A percentile compares a stretch with the other conserved stretches of the same genome.
These are phyloP conservation scores for Microctenopoma steveboyesi DNA, from an alignment of 2,797 vertebrate genomes.

Conservation along the genomic window DNA sequence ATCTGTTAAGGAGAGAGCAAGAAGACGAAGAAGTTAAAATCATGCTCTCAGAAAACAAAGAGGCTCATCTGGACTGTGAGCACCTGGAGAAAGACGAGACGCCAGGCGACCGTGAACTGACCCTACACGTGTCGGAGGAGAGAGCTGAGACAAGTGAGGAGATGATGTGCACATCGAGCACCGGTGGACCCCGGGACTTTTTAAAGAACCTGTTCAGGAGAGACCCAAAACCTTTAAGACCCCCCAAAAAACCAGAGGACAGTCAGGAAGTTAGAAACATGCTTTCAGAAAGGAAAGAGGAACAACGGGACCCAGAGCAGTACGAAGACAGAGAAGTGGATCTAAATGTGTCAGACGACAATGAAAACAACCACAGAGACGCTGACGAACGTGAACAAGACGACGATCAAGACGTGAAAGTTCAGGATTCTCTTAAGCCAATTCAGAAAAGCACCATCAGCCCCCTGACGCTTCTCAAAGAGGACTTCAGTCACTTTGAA, in stretches of 20 bases:
- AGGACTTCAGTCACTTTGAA: constrained; percentile 22
- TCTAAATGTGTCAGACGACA: no score
- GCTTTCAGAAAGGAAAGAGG: not conserved
- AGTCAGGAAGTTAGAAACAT: not conserved
- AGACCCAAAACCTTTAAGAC: not conserved
- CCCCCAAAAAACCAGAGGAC: not conserved
- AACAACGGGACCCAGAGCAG: not conserved
- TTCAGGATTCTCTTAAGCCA: not conserved
- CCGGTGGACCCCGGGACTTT: constrained; percentile 19
- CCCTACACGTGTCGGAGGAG: not conserved
- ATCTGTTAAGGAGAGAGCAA: no score
- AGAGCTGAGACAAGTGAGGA: not conserved
- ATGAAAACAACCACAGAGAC: not conserved
- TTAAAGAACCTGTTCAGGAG: constrained; percentile 33
- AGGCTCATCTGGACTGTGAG: no score
- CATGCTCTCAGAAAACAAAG: no score
- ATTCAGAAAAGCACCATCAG: constrained; percentile 1
- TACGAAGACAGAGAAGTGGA: not conserved
- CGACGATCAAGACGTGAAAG: not conserved
- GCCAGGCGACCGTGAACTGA: no score
- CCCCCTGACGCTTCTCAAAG: constrained; percentile 40
- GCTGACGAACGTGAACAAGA: not conserved
- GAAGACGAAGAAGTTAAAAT: no score
- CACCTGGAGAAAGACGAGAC: no score
- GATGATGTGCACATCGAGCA: not conserved